A percentile compares a stretch with the other conserved stretches of the same genome.
phyloP scores from a whole-genome alignment of 2,797 vertebrate species.

The Pseudochirops cupreus region DNA sequence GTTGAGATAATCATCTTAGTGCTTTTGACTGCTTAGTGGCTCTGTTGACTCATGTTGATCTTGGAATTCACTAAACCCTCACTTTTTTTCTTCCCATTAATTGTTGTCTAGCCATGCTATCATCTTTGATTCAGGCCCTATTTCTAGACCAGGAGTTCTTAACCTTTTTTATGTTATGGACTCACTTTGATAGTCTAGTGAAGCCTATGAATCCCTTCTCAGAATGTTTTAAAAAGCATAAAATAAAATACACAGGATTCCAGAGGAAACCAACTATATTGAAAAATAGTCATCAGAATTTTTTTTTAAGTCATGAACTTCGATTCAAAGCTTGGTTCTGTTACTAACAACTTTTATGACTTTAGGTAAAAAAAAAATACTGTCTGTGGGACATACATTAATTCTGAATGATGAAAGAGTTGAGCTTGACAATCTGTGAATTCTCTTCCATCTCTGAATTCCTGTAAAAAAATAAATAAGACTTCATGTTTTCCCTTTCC shows the following conservation, averaged over 20 bases:
- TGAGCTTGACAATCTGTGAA: background rate
- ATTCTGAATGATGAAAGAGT: background rate
- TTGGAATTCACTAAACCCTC: background rate
- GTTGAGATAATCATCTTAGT: background rate
- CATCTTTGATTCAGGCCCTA: background rate
- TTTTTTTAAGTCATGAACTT: background rate
- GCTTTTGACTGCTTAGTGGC: background rate
- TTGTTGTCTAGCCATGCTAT: background rate
- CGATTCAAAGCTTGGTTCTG: background rate
- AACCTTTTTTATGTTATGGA: background rate
- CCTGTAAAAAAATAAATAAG: background rate
- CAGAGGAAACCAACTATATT: background rate
- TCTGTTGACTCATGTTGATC: background rate
- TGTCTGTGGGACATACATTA: background rate
- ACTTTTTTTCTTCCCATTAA: background rate
- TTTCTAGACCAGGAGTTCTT: background rate
- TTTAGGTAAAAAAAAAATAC: background rate
- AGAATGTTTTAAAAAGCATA: background rate
- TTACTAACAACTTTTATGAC: background rate
- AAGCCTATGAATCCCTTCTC: background rate
- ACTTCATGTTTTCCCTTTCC: background rate
- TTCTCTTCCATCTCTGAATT: background rate
- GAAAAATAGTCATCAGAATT: background rate
- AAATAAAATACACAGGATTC: background rate
- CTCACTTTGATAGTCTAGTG: background rate